Percentiles rank a stretch among this genome's conserved stretches.
Evolutionary conservation across 2,797 vertebrate genomes (phyloP).

Genomic region (Carapus acus): DNA sequence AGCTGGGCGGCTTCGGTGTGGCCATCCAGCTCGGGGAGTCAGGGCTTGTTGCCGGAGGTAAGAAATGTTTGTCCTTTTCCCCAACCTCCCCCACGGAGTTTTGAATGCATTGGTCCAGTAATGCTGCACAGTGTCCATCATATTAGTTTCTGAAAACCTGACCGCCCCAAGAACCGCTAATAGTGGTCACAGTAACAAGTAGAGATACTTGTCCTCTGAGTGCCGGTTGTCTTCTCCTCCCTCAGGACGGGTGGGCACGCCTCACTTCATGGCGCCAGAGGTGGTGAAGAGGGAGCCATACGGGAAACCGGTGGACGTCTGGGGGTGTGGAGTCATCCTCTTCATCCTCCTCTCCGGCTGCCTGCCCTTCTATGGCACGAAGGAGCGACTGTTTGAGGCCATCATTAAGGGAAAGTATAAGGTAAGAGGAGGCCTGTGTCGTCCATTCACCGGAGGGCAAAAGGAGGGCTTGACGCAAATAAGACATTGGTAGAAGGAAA

Average conservation of each 20-base stretch:
- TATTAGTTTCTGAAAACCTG: no score
- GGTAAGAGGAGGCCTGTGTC: conserved; percentile 82
- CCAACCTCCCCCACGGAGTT: not conserved
- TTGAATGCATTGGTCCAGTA: not conserved
- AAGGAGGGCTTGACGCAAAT: no score
- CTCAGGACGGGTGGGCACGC: conserved; percentile 91
- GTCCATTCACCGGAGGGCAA: no score
- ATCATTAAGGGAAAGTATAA: conserved; percentile 99
- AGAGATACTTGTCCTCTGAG: no score
- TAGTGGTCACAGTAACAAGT: no score
- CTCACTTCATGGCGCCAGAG: conserved; percentile 98
- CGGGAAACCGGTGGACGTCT: conserved; percentile 96
- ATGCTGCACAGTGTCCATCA: no score
- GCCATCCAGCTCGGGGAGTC: conserved; percentile 98
- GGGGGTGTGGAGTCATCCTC: conserved; percentile 97
- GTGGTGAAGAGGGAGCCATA: conserved; percentile 98
- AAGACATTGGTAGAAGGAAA: no score
- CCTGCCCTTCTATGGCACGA: conserved; percentile 97
- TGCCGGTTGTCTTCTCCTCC: no score
- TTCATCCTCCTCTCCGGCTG: conserved; percentile 97
- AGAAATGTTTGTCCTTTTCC: no score
- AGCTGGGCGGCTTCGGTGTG: conserved; percentile 95
- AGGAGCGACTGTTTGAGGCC: conserved; percentile 95
- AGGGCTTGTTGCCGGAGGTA: conserved; percentile 97
- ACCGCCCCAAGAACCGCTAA: no score